Conservation (phyloP, 2,888 invertebrate genomes). For the Antheraea yamamai region DNA sequence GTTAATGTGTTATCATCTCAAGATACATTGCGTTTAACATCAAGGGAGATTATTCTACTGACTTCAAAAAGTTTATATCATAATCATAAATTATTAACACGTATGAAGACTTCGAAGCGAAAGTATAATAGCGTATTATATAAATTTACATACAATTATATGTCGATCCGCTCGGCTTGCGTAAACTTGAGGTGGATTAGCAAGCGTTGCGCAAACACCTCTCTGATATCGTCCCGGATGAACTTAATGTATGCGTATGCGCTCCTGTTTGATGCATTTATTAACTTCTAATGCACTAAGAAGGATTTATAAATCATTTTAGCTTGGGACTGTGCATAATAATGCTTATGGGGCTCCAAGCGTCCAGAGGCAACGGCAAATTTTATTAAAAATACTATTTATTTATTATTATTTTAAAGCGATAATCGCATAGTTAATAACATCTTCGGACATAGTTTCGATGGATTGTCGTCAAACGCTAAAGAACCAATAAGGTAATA, state of each 20-base stretch:
- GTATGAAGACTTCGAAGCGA: not conserved
- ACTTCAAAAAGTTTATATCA: not conserved
- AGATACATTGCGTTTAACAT: no score
- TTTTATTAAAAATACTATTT: no score
- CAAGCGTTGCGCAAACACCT: constrained; percentile 49
- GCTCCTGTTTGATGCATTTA: not conserved
- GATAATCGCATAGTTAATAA: no score
- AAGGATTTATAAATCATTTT: not conserved
- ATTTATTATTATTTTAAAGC: no score
- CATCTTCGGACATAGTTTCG: no score
- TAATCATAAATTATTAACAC: not conserved
- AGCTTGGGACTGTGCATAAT: not conserved
- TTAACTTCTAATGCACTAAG: not conserved
- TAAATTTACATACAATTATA: constrained; percentile 64
- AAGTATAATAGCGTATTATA: constrained; percentile 23
- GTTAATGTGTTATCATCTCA: no score
- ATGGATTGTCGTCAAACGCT: no score
- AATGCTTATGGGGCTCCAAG: no score
- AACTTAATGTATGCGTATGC: not conserved
- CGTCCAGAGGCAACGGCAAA: no score
- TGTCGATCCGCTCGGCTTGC: constrained; percentile 26
- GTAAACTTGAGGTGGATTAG: constrained; percentile 41
- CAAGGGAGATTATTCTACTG: not conserved
- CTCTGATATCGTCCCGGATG: constrained; percentile 33
- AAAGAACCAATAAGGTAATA: no score